A percentile compares a stretch with the other conserved stretches of the same genome.
Conservation (phyloP, 2,888 invertebrate genomes). For the Apoderus coryli region DNA sequence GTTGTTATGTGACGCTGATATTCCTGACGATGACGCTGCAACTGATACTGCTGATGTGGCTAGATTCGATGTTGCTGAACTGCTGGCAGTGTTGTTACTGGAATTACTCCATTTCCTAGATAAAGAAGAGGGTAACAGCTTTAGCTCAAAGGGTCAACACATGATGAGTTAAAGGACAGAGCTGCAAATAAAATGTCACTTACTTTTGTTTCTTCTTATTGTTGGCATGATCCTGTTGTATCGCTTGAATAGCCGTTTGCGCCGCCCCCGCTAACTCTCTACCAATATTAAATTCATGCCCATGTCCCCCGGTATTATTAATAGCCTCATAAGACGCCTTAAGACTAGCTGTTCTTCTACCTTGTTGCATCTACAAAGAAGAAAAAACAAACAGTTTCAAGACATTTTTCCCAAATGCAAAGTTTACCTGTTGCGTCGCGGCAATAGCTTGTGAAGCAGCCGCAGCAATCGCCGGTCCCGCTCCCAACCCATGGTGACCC, state of each 20-base stretch:
- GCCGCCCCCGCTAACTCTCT: conserved; percentile 57
- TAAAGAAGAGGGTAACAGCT: conserved; percentile 6
- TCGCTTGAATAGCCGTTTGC: conserved; percentile 56
- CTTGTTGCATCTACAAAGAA: conserved; percentile 83
- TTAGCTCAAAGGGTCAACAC: not conserved
- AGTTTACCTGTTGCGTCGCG: conserved; percentile 70
- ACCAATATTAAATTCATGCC: conserved; percentile 53
- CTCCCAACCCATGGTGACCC: conserved; percentile 64
- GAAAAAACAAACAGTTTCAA: conserved; percentile 4
- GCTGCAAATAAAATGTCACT: conserved; percentile 9
- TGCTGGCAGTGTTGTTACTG: conserved; percentile 15
- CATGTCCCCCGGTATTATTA: conserved; percentile 41
- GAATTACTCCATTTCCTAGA: conserved; percentile 26
- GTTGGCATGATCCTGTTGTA: conserved; percentile 41
- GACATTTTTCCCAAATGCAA: conserved; percentile 1
- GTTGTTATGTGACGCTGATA: conserved; percentile 19
- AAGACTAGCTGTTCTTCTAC: conserved; percentile 80
- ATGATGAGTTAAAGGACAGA: not conserved
- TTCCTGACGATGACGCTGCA: conserved; percentile 23
- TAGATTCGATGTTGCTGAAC: conserved; percentile 25
- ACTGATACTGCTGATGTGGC: not conserved
- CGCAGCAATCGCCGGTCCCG: conserved; percentile 79
- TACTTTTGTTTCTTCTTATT: conserved; percentile 51
- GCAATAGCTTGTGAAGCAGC: conserved; percentile 94
- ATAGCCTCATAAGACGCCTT: conserved; percentile 93